These are phyloP conservation scores for Heliconius sara DNA, from an alignment of 2,888 invertebrate genomes.

Conservation along the genomic window DNA sequence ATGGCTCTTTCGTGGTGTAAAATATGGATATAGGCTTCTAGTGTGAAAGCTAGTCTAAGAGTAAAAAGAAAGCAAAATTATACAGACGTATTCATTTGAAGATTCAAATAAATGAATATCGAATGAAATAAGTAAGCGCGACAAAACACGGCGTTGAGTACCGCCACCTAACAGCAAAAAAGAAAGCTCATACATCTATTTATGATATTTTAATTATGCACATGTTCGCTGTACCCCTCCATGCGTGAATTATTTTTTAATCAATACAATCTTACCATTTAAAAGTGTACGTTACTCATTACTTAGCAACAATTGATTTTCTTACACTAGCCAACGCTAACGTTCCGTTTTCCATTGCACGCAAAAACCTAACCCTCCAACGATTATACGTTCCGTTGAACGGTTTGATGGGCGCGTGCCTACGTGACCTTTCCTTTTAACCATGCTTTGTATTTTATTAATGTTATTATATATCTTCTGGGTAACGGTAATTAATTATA, in stretches of 20 bases:
- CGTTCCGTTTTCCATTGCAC: constrained; percentile 28
- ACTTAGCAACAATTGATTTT: constrained; percentile 51
- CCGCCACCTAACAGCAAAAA: neutral
- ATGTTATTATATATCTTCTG: constrained; percentile 46
- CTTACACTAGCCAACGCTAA: constrained; percentile 16
- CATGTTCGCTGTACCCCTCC: neutral
- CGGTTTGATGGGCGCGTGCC: constrained; percentile 62
- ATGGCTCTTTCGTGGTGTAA: neutral
- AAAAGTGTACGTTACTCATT: constrained; percentile 37
- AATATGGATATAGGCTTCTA: constrained; percentile 15
- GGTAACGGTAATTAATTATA: constrained; percentile 38
- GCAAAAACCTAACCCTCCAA: constrained; percentile 49
- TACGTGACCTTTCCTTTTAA: constrained; percentile 72
- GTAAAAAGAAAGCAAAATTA: neutral
- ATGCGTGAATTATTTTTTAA: neutral
- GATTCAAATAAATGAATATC: neutral
- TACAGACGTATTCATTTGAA: too few species aligned
- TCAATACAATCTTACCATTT: neutral
- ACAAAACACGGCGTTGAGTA: neutral
- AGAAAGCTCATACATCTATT: neutral
- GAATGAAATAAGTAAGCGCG: neutral
- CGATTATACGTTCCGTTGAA: constrained; percentile 49
- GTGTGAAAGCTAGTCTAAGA: neutral
- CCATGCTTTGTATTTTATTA: constrained; percentile 60
- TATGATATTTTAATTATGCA: neutral